These are phyloP conservation scores for Stomorhina lunata DNA, from an alignment of 2,888 invertebrate genomes.

Conservation along the genomic window DNA sequence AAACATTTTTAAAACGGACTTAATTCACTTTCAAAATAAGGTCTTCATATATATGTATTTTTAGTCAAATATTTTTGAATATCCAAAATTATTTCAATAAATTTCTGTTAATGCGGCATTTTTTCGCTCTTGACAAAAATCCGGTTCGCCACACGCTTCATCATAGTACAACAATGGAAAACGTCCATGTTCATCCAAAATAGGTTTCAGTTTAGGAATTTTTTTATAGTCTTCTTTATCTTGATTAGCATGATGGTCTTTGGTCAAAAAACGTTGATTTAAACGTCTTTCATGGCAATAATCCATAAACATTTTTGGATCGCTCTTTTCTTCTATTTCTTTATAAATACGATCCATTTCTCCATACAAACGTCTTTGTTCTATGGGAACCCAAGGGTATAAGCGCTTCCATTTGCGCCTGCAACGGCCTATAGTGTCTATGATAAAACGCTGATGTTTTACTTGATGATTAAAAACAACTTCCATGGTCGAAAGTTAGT, in stretches of 20 bases:
- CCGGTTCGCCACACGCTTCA: conserved; percentile 34
- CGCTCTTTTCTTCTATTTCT: conserved; percentile 53
- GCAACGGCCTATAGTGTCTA: conserved; percentile 45
- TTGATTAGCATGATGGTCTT: not conserved
- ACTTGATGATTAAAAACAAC: conserved; percentile 64
- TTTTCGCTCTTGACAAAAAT: conserved; percentile 15
- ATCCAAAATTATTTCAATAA: not conserved
- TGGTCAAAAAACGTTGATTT: conserved; percentile 45
- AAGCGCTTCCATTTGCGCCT: conserved; percentile 63
- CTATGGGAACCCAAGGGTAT: conserved; percentile 54
- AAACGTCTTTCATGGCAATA: conserved; percentile 50
- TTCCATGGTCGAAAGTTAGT: conserved; percentile 36
- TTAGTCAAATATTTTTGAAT: no score
- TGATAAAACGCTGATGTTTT: conserved; percentile 56
- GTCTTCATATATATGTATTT: no score
- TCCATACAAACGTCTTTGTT: conserved; percentile 55
- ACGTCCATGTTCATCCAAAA: conserved; percentile 40
- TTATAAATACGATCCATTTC: conserved; percentile 59
- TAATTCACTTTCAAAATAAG: no score
- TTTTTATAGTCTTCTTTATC: conserved; percentile 45
- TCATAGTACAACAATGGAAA: conserved; percentile 51
- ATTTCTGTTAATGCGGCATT: conserved; percentile 14
- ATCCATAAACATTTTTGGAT: conserved; percentile 39
- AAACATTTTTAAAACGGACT: no score
- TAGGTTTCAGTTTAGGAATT: conserved; percentile 44